Percentiles rank a stretch among this genome's conserved stretches.
Conservation (phyloP, 2,113 vertebrate species). For the Elanoides forficatus region DNA sequence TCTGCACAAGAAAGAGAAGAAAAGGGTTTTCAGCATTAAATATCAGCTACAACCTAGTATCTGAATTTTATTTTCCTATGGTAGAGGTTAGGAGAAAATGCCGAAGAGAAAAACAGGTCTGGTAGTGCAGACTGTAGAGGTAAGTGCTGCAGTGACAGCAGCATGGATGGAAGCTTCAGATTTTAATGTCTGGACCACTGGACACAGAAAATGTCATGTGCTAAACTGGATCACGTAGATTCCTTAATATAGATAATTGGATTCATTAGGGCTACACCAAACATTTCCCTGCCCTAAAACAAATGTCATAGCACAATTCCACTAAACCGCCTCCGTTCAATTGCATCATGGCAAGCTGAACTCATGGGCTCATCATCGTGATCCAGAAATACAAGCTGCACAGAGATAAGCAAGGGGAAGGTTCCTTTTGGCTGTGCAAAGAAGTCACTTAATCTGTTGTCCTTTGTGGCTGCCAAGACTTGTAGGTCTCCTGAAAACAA, state of each 20-base stretch:
- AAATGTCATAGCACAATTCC: background rate
- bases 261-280: background rate
- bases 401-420: background rate
- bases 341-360: background rate
- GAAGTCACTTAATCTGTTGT: background rate
- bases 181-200: background rate
- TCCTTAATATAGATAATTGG: background rate
- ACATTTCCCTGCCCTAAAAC: background rate
- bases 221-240: background rate
- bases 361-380: background rate
- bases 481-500: background rate
- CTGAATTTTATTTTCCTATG: background rate
- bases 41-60: background rate
- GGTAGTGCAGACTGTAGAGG: background rate
- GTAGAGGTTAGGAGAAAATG: background rate
- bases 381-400: conserved; percentile 9
- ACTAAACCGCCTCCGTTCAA: background rate
- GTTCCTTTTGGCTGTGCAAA: conserved; percentile 8
- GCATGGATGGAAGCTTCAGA: background rate
- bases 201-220: background rate
- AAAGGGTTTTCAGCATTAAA: background rate
- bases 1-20: background rate
- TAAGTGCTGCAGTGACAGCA: background rate
- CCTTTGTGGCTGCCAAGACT: background rate
- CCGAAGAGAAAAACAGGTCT: rapidly evolving